Evolutionary conservation across 2,113 vertebrate species (phyloP), one percentile per base, ranked within the genome.

Genomic region (Brevimyrus niger): DNA sequence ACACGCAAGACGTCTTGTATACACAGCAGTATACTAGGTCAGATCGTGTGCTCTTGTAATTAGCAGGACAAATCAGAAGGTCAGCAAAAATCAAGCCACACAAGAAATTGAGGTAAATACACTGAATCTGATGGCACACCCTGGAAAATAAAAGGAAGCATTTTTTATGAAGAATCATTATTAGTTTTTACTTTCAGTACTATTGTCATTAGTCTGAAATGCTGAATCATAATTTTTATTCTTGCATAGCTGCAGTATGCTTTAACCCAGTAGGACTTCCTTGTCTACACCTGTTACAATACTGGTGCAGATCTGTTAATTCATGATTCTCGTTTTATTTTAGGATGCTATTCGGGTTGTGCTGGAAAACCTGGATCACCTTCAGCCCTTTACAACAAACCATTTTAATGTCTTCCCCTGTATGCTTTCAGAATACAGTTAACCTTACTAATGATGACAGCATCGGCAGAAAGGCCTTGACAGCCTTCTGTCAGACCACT

Each of bases 361-460:
- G 90, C 91, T 96, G 1, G 93, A 93, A 4, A 96, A 94, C 90
- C 90, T 96, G 92, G 93, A 95, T 88, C 46, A 8, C 35, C 94
- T 96, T 85, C 92, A 93, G 42, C 95, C 96, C 6, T 96, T 96
- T 88, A 91, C 89, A 35, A 95, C 94, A 0, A 6, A 89, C 11
- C 92, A 95, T 92, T 95, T 95, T 87, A 94, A 44, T 2, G 88
- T 96, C 90, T 96, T 94, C 89, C 96, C 95, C 6, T 94, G 96
- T 96, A 96, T 94, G 94, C 91, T 92, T 90, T 51, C 35, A 17
- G 15, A 35, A 48, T 13, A 83, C 0, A 47, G 48, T 58, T 55
- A 88, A 55, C 7, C 5, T 83, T 53, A 89, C 50, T 48, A 23
- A 53, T n/a, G 46, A 38, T 50, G 55, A 44, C 86, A 23, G 86